These are phyloP conservation scores for Drosophila simulans DNA, from an alignment of 1,140 invertebrate genomes.

Conservation along the genomic window DNA sequence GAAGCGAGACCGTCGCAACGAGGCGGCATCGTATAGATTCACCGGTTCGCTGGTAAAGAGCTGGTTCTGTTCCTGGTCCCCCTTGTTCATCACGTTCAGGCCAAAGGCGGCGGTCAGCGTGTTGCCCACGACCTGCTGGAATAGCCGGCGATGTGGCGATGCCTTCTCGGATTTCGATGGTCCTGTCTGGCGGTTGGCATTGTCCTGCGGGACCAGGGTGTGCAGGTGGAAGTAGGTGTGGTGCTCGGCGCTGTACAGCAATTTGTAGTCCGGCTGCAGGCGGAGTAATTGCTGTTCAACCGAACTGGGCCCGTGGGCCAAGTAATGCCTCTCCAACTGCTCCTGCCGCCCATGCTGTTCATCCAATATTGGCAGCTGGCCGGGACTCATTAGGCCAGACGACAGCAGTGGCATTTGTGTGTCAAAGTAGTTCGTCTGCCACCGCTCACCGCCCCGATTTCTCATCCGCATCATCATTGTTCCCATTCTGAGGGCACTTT, in stretches of 20 bases:
- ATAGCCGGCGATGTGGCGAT: conserved; percentile 31
- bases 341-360: not conserved
- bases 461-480: conserved; percentile 33
- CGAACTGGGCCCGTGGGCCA: conserved; percentile 14
- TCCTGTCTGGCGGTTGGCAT: not conserved
- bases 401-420: conserved; percentile 56
- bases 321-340: conserved; percentile 19
- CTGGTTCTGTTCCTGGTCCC: not conserved
- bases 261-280: conserved; percentile 73
- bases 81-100: conserved; percentile 48
- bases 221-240: conserved; percentile 79
- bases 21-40: conserved; percentile 70
- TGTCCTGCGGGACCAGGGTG: conserved; percentile 30
- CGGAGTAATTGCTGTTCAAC: conserved; percentile 69
- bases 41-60: conserved; percentile 58
- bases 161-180: not conserved
- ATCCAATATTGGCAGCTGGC: conserved; percentile 60
- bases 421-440: conserved; percentile 44
- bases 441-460: conserved; percentile 23
- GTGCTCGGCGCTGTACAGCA: conserved; percentile 77
- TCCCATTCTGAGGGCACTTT: conserved; percentile 64
- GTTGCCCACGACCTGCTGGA: conserved; percentile 67
- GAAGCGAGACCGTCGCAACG: conserved; percentile 71
- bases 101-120: conserved; percentile 74
- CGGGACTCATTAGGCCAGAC: conserved; percentile 46